Evolutionary conservation across 2,113 vertebrate species (phyloP).

Genomic region (Capreolus pygargus): DNA sequence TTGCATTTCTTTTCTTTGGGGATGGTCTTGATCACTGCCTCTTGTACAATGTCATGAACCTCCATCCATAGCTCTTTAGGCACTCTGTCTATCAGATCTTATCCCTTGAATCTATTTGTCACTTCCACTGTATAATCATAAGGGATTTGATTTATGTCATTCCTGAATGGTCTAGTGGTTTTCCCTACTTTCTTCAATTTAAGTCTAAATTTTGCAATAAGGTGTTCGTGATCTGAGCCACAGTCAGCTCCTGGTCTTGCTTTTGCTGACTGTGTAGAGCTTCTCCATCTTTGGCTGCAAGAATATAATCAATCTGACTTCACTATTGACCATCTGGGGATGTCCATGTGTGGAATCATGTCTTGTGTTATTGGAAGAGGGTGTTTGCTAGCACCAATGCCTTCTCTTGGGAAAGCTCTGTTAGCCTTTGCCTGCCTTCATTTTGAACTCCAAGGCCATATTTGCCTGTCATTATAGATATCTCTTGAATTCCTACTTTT

Average conservation of each 20-base stretch:
- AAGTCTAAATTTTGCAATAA: background rate
- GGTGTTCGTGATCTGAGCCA: background rate
- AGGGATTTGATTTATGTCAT: background rate
- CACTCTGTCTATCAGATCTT: background rate
- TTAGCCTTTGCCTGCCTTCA: background rate
- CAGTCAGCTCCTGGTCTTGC: background rate
- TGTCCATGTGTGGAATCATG: background rate
- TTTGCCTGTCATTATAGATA: background rate
- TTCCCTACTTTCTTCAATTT: background rate
- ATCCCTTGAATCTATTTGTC: background rate
- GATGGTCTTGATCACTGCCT: background rate
- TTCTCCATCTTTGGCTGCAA: background rate
- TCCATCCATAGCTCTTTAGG: background rate
- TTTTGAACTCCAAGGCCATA: background rate
- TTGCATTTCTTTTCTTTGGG: background rate
- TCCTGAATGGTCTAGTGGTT: background rate
- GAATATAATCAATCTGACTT: background rate
- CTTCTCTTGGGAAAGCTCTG: background rate
- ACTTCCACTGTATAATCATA: background rate
- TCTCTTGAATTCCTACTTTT: background rate
- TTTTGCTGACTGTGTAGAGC: background rate
- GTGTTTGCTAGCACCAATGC: background rate
- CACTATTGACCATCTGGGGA: background rate
- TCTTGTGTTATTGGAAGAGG: background rate
- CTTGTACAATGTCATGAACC: accelerated